These are phyloP conservation scores for Aethes cnicana DNA, from an alignment of 2,888 invertebrate species.

Conservation along the genomic window DNA sequence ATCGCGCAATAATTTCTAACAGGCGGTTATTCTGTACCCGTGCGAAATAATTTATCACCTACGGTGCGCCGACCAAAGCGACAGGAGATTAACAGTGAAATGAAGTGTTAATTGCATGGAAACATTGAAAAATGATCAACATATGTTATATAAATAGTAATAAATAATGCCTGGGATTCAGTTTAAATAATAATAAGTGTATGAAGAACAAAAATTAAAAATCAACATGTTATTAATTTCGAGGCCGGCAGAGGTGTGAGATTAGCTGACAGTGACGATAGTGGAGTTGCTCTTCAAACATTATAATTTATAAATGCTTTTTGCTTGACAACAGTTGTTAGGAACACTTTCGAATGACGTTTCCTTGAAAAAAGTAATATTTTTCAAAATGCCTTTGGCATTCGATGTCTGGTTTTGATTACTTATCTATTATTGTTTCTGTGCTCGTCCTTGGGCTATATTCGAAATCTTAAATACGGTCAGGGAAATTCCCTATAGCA, in stretches of 20 bases:
- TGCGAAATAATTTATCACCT: conserved; percentile 21
- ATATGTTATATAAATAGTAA: conserved; percentile 82
- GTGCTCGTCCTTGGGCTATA: too few relatives aligned
- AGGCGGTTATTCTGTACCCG: background rate
- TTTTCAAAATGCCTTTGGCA: too few relatives aligned
- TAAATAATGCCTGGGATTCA: conserved; percentile 79
- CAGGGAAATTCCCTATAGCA: too few relatives aligned
- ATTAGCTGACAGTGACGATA: conserved; percentile 52
- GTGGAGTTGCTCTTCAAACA: conserved; percentile 45
- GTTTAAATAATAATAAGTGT: conserved; percentile 82
- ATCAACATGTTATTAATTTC: conserved; percentile 81
- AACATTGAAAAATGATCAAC: conserved; percentile 82
- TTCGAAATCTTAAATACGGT: too few relatives aligned
- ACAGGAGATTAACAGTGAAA: conserved; percentile 73
- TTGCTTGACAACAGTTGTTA: background rate
- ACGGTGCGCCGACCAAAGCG: conserved; percentile 35
- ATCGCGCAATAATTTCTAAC: conserved; percentile 14
- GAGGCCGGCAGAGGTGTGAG: conserved; percentile 77
- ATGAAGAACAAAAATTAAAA: conserved; percentile 78
- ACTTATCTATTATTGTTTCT: too few relatives aligned
- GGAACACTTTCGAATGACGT: background rate
- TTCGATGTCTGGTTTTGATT: too few relatives aligned
- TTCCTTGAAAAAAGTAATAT: background rate
- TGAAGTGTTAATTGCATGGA: conserved; percentile 82
- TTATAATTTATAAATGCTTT: conserved; percentile 14